These are phyloP conservation scores for Rhyacichthys aspro DNA, from an alignment of 2,797 vertebrate genomes.

Conservation along the genomic window DNA sequence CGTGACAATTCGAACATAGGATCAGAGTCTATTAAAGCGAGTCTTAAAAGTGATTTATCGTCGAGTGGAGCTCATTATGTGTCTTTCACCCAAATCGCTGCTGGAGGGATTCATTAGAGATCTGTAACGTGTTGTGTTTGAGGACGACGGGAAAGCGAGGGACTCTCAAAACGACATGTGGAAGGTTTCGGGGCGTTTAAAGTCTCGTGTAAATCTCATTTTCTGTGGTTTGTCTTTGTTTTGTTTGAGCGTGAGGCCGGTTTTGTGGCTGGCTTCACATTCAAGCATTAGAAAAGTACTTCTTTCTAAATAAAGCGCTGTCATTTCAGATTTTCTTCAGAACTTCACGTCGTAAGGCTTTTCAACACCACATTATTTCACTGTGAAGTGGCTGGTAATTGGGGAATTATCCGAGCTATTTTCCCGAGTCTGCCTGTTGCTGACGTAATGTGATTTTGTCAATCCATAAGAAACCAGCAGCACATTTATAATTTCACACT, in stretches of 20 bases:
- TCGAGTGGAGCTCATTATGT: conserved; percentile 35
- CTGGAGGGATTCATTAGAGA: conserved; percentile 42
- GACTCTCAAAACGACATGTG: conserved; percentile 14
- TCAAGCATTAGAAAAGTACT: conserved; percentile 51
- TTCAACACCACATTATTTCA: too few relatives aligned
- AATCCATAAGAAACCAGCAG: too few relatives aligned
- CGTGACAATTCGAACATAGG: conserved; percentile 34
- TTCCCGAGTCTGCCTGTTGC: too few relatives aligned
- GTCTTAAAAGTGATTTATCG: conserved; percentile 50
- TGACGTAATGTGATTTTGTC: too few relatives aligned
- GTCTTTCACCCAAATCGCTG: conserved; percentile 43
- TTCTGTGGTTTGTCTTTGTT: not conserved
- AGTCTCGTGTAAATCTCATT: not conserved
- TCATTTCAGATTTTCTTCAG: conserved; percentile 18
- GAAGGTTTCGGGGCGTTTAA: not conserved
- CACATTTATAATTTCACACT: too few relatives aligned
- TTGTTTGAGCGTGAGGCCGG: too few relatives aligned
- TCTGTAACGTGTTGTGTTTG: conserved; percentile 28
- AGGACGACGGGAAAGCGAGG: conserved; percentile 11
- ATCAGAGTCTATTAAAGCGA: conserved; percentile 34
- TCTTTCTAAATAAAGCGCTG: conserved; percentile 49
- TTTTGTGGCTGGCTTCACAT: too few relatives aligned
- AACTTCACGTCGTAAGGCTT: too few relatives aligned
- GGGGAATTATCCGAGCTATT: too few relatives aligned
- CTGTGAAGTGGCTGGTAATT: conserved; percentile 23